These are phyloP conservation scores for Drosophila yakuba DNA, from an alignment of 1,140 invertebrate species.

Conservation along the genomic window DNA sequence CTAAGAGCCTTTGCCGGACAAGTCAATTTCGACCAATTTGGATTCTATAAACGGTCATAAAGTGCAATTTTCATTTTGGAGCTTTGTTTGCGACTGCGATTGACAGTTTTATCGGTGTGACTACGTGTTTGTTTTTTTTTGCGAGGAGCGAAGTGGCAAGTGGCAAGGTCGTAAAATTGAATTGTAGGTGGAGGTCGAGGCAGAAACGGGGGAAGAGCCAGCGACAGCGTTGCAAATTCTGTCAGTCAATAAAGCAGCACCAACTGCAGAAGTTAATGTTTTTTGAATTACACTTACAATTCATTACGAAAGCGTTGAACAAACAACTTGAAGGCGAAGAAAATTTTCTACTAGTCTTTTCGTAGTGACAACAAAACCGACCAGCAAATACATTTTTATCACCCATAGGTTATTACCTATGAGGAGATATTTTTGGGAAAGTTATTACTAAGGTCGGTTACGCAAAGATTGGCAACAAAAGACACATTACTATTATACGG, in stretches of 20 bases:
- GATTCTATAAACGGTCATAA: constrained; percentile 33
- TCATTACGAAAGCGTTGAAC: constrained; percentile 55
- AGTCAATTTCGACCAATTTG: constrained; percentile 29
- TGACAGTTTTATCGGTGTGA: constrained; percentile 30
- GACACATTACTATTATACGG: constrained; percentile 23
- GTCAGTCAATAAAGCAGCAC: constrained; percentile 47
- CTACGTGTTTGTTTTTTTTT: background rate
- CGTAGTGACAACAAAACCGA: constrained; percentile 28
- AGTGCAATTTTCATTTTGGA: constrained; percentile 21
- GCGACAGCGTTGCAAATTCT: constrained; percentile 55
- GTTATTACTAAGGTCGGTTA: constrained; percentile 54
- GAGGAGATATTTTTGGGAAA: constrained; percentile 55
- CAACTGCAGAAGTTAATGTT: constrained; percentile 49
- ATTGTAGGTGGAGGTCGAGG: constrained; percentile 72
- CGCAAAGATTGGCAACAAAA: constrained; percentile 59
- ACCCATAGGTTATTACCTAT: constrained; percentile 9
- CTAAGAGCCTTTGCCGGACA: constrained; percentile 21
- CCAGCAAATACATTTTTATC: constrained; percentile 16
- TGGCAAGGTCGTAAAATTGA: constrained; percentile 70
- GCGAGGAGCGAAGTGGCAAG: constrained; percentile 50
- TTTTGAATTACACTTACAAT: constrained; percentile 70
- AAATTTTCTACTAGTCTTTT: constrained; percentile 50
- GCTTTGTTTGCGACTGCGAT: constrained; percentile 13
- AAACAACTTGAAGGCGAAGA: constrained; percentile 18
- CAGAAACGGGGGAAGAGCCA: constrained; percentile 13